Evolutionary conservation across 2,113 vertebrate species (phyloP).

Genomic region (Misgurnus anguillicaudatus): DNA sequence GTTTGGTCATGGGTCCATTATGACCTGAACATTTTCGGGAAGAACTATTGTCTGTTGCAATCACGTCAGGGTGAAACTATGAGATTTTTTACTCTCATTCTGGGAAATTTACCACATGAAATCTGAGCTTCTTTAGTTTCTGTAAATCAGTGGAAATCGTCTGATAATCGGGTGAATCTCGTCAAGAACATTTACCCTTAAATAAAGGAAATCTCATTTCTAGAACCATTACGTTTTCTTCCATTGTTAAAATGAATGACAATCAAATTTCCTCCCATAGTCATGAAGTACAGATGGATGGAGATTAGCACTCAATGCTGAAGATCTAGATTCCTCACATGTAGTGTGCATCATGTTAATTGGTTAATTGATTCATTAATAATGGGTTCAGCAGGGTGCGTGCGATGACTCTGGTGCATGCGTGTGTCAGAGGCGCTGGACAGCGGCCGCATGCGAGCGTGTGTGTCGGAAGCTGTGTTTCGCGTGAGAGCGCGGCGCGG

Average conservation of each 20-base stretch:
- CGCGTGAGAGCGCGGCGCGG: slow-evolving; percentile 67
- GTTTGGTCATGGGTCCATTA: not conserved
- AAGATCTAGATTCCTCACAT: not conserved
- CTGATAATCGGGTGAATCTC: not conserved
- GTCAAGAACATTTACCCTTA: not conserved
- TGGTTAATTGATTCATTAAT: not conserved
- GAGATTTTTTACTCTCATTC: not conserved
- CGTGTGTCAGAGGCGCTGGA: not conserved
- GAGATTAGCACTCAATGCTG: not conserved
- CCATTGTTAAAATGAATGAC: too few species aligned
- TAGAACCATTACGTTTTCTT: too few species aligned
- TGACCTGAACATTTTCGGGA: not conserved
- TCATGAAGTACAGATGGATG: too few species aligned
- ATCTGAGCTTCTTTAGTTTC: not conserved
- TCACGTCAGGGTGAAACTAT: not conserved
- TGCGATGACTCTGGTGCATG: not conserved
- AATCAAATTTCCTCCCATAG: too few species aligned
- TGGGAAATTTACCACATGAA: not conserved
- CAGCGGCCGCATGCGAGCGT: not conserved
- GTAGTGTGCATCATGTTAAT: not conserved
- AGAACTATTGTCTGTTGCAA: not conserved
- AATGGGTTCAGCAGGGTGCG: not conserved
- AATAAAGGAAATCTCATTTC: not conserved
- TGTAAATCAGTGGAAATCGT: not conserved
- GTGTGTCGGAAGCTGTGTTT: slow-evolving; percentile 53